A percentile compares a stretch with the other conserved stretches of the same genome.
phyloP scores from a whole-genome alignment of 2,113 vertebrate genomes.

The Epinephelus moara region DNA sequence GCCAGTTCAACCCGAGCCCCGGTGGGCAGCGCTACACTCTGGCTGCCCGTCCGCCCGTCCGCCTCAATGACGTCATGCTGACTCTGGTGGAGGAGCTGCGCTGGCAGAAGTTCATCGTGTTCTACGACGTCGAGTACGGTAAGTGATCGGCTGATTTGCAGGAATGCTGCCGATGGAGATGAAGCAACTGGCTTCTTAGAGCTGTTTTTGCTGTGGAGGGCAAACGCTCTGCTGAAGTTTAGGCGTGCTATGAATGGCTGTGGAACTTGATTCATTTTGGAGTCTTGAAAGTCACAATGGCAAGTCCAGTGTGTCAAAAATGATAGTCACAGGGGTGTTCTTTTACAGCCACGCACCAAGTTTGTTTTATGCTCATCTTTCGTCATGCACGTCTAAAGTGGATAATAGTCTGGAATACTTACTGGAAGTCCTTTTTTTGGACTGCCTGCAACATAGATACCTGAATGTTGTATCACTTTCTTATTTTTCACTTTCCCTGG shows the following conservation, averaged over 20 bases:
- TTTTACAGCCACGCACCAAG: background rate
- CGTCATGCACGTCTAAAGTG: background rate
- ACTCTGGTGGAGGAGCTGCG: constrained; percentile 94
- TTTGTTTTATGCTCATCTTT: background rate
- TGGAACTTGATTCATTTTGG: background rate
- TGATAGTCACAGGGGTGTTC: too few relatives aligned
- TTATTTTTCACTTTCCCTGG: background rate
- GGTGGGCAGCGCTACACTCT: constrained; percentile 95
- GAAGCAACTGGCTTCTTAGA: background rate
- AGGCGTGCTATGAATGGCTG: background rate
- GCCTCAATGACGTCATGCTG: constrained; percentile 95
- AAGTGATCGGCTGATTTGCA: constrained; percentile 52
- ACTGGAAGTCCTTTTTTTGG: too few relatives aligned
- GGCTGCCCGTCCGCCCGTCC: constrained; percentile 92
- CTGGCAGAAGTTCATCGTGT: constrained; percentile 98
- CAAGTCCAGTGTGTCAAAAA: background rate
- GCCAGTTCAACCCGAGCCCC: constrained; percentile 92
- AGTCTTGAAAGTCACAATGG: background rate
- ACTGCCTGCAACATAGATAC: background rate
- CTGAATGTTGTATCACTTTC: background rate
- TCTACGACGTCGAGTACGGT: constrained; percentile 99
- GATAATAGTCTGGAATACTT: background rate
- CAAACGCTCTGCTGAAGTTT: too few relatives aligned
- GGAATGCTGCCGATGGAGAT: background rate
- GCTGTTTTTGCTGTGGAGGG: background rate